Percentiles rank a stretch among this genome's conserved stretches.
Evolutionary conservation across 2,888 invertebrate genomes (phyloP).

Genomic region (Pammene fasciana): DNA sequence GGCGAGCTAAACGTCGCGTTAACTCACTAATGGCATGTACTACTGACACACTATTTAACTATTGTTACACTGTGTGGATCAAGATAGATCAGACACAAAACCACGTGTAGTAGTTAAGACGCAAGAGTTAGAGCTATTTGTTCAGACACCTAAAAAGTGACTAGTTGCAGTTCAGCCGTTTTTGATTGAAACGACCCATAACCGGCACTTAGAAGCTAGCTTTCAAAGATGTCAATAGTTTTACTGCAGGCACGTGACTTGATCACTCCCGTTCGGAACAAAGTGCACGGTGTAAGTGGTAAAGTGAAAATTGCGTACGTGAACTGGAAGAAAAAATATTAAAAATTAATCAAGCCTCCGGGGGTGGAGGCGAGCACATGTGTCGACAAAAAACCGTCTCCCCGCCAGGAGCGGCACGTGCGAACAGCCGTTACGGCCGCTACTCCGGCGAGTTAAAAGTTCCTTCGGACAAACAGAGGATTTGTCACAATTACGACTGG

Average conservation of each 20-base stretch:
- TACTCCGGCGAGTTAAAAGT: conserved; percentile 80
- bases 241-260: conserved; percentile 56
- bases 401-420: conserved; percentile 72
- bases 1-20: conserved; percentile 72
- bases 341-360: conserved; percentile 80
- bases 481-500: conserved; percentile 83
- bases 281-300: conserved; percentile 65
- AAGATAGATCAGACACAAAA: too few relatives aligned
- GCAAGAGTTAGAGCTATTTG: background rate
- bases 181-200: background rate
- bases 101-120: background rate
- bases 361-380: conserved; percentile 71
- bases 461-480: conserved; percentile 83
- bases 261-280: conserved; percentile 49
- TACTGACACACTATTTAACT: conserved; percentile 51
- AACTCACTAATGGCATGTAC: conserved; percentile 66
- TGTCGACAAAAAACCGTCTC: conserved; percentile 81
- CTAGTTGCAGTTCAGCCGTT: background rate
- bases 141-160: background rate
- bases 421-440: conserved; percentile 76
- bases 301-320: conserved; percentile 84
- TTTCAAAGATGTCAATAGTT: conserved; percentile 57
- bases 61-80: background rate
- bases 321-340: conserved; percentile 83
- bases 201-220: conserved; percentile 37